These are phyloP conservation scores for Trematocara stigmaticum DNA, from an alignment of 2,113 vertebrate species.

Conservation along the genomic window DNA sequence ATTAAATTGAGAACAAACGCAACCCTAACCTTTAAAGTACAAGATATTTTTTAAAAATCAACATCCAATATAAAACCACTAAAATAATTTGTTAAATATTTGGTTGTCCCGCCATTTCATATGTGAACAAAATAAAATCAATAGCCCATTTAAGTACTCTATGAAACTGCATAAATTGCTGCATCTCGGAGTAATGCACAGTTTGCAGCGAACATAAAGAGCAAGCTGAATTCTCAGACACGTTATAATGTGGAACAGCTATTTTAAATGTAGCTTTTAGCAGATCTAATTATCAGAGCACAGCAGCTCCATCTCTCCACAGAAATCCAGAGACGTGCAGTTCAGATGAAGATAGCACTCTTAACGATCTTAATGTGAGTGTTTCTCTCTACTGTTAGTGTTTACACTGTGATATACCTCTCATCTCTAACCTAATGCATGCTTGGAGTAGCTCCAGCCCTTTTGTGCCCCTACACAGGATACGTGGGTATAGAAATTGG, in stretches of 20 bases:
- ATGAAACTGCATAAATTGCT: not conserved
- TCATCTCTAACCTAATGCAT: conserved; percentile 12
- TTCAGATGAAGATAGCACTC: not conserved
- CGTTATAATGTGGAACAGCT: not conserved
- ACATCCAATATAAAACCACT: not conserved
- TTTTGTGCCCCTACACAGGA: conserved; percentile 14
- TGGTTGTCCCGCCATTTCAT: not conserved
- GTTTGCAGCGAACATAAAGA: not conserved
- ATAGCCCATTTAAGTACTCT: not conserved
- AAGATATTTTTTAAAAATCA: not conserved
- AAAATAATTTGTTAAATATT: not conserved
- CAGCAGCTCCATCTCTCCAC: not conserved
- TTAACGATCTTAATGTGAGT: not conserved
- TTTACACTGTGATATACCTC: not conserved
- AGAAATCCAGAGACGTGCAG: not conserved
- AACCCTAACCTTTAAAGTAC: not conserved
- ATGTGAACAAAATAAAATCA: not conserved
- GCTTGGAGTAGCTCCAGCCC: conserved; percentile 6
- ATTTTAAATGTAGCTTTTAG: not conserved
- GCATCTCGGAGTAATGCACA: not conserved
- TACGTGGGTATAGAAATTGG: not conserved
- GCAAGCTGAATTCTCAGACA: not conserved
- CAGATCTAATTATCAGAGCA: not conserved
- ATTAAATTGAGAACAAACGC: not conserved
- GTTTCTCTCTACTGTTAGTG: not conserved